Base-by-base conservation (phyloP, 1,140 invertebrate genomes). In the Dendrolimus punctatus region DNA sequence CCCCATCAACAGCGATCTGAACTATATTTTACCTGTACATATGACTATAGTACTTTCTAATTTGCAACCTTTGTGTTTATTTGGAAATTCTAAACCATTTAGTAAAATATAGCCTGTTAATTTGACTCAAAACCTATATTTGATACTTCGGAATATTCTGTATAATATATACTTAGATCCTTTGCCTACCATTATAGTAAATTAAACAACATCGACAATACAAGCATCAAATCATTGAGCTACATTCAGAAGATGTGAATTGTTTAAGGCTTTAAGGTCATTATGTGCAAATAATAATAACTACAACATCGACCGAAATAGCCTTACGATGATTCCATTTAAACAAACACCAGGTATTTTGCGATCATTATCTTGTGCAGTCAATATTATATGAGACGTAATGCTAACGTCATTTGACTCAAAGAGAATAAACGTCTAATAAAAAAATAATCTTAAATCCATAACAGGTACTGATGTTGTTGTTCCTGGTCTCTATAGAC, bases 271-370 rank as follows among this genome's bases (percentile, higher is more conserved):
- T 46, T 53, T 48, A 58, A 64, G 62, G 62, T 58, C 50, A 52
- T 42, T 8, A 5, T 49, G 43, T 49, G 48, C 52, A 58, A 45
- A 55, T 51, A 54, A 54, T 42, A 23, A 9, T 49, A 52, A 9
- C 46, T 49, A 55, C 46, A 45, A 54, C 53, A 65, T 60, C 64
- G 64, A 66, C 57, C 53, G 53, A 66, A 66, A 66, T 66, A 66
- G 48, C 57, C 45, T 39, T 54, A 49, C 39, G 55, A 62, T 66
- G 64, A 66, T 62, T 54, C 62, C 58, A 61, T 60, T 58, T 39
- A 49, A 46, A 57, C 49, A 61, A 59, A 54, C 57, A 58, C 39
- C 6, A 42, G 37, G 40, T 49, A 44, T 57, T 46, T 10, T 8
- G n/a, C n/a, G 23, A 57, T 57, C 51, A 53, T 44, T 56, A 55